phyloP scores from a whole-genome alignment of 2,797 vertebrate genomes.

The Urosaurus nigricauda region DNA sequence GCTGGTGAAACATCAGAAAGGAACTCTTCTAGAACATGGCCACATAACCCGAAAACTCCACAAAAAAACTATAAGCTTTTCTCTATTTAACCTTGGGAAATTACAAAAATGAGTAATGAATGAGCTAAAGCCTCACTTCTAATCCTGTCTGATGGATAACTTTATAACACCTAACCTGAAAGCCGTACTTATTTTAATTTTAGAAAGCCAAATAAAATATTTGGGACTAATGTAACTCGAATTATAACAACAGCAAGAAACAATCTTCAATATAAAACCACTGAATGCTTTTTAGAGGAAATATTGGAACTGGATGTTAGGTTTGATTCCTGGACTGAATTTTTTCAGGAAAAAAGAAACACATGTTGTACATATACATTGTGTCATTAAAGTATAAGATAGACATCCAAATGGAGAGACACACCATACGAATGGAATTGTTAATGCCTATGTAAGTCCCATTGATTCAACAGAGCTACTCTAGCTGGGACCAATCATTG shows the following conservation, averaged over 20 bases:
- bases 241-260: not conserved
- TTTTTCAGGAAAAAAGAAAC: not conserved
- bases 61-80: too few species aligned
- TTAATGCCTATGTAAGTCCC: too few species aligned
- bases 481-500: too few species aligned
- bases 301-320: not conserved
- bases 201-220: conserved; percentile 43
- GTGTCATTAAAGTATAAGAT: not conserved
- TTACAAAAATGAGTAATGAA: conserved; percentile 46
- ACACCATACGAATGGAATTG: too few species aligned
- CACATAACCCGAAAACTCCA: too few species aligned
- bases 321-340: not conserved
- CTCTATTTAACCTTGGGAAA: conserved; percentile 60
- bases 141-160: conserved; percentile 32
- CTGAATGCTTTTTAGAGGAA: not conserved
- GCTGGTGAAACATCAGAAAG: too few species aligned
- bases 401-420: too few species aligned
- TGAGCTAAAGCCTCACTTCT: conserved; percentile 5
- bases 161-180: conserved; percentile 19
- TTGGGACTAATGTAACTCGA: not conserved
- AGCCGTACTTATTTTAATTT: conserved; percentile 13
- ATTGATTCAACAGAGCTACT: too few species aligned
- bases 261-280: not conserved
- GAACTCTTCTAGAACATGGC: too few species aligned
- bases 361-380: not conserved